These are phyloP conservation scores for Hydrolagus colliei DNA, from an alignment of 2,797 vertebrate species.

Conservation along the genomic window DNA sequence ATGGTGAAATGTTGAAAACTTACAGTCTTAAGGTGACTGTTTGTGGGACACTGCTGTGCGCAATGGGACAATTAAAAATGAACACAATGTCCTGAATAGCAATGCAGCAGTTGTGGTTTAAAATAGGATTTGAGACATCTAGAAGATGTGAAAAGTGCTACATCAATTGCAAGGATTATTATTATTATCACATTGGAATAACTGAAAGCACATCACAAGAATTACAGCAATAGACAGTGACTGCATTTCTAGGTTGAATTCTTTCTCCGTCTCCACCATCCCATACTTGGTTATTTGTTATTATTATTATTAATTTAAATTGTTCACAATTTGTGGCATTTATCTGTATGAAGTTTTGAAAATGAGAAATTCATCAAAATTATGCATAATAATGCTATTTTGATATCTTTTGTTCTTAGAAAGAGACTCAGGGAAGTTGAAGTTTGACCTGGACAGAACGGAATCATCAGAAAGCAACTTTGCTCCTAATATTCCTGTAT, in stretches of 20 bases:
- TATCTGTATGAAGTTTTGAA: neutral
- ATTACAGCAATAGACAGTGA: too few relatives aligned
- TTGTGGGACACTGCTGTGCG: too few relatives aligned
- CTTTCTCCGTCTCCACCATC: too few relatives aligned
- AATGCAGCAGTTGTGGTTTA: neutral
- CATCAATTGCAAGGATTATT: too few relatives aligned
- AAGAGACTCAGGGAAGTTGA: conserved; percentile 78
- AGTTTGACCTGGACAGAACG: conserved; percentile 77
- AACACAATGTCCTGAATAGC: neutral
- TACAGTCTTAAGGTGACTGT: too few relatives aligned
- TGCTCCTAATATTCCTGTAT: conserved; percentile 65
- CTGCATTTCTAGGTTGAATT: too few relatives aligned
- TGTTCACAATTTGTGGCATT: neutral
- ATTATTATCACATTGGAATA: too few relatives aligned
- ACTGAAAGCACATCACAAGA: too few relatives aligned
- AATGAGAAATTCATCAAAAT: neutral
- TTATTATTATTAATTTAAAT: too few relatives aligned
- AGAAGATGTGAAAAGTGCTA: too few relatives aligned
- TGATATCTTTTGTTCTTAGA: conserved; percentile 55
- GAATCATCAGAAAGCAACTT: conserved; percentile 74
- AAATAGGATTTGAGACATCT: neutral
- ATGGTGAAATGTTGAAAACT: too few relatives aligned
- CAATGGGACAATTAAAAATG: neutral
- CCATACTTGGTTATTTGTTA: too few relatives aligned
- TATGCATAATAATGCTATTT: neutral